phyloP scores from a whole-genome alignment of 2,113 vertebrate species.

The Danionella cerebrum region DNA sequence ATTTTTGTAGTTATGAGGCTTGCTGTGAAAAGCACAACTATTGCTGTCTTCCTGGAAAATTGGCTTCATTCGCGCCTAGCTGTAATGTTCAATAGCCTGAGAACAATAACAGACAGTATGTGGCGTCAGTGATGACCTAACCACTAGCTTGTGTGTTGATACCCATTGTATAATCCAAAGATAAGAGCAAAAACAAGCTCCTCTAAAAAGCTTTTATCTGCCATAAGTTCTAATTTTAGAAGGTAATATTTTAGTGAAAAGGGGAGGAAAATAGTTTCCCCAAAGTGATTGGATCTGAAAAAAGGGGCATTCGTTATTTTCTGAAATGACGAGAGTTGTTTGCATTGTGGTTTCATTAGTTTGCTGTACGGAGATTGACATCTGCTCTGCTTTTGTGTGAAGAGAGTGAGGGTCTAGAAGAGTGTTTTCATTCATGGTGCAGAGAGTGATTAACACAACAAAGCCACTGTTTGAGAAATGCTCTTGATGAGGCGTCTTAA shows the following conservation, averaged over 20 bases:
- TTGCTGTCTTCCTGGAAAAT: neutral
- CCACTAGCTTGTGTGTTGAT: neutral
- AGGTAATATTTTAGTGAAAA: neutral
- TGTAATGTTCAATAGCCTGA: neutral
- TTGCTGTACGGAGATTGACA: neutral
- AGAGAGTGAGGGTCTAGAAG: neutral
- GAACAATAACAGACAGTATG: neutral
- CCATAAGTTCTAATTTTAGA: no score
- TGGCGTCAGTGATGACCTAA: neutral
- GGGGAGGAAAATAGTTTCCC: neutral
- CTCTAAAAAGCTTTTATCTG: neutral
- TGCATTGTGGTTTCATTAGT: neutral
- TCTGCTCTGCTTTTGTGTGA: constrained; percentile 8
- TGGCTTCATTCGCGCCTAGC: neutral
- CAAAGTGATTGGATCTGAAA: neutral
- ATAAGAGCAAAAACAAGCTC: neutral
- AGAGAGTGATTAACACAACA: constrained; percentile 36
- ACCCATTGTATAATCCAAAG: neutral
- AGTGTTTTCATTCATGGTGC: neutral
- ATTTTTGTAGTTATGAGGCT: neutral
- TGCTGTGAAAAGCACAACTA: neutral
- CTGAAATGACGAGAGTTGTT: constrained; percentile 4
- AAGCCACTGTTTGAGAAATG: neutral
- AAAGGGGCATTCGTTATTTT: neutral
- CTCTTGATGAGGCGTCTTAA: constrained; percentile 12